Evolutionary conservation across 2,797 vertebrate species (phyloP).

Genomic region (Rhinogobio ventralis): DNA sequence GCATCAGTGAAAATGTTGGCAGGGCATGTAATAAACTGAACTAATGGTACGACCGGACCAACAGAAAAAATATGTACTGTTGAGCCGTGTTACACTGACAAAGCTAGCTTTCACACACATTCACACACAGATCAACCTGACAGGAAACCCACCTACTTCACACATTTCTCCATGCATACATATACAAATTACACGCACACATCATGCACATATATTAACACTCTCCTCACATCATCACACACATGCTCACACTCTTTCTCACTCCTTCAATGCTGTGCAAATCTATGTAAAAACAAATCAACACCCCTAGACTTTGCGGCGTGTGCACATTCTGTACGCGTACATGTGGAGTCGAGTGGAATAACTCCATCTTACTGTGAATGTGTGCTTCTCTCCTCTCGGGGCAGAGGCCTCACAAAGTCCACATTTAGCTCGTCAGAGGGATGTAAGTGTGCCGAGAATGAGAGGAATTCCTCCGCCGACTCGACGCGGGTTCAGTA

Average conservation of each 20-base stretch:
- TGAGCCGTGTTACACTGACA: not conserved
- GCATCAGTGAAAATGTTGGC: not conserved
- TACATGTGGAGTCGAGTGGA: conserved; percentile 65
- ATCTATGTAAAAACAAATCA: conserved; percentile 35
- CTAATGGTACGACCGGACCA: not conserved
- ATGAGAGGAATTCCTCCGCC: conserved; percentile 75
- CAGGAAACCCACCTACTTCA: conserved; percentile 31
- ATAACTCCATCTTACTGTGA: conserved; percentile 66
- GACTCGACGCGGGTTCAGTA: conserved; percentile 61
- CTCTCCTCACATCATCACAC: conserved; percentile 17
- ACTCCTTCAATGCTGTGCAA: conserved; percentile 20
- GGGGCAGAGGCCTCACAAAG: conserved; percentile 71
- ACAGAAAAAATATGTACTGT: not conserved
- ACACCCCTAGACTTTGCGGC: conserved; percentile 37
- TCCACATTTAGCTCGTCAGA: conserved; percentile 74
- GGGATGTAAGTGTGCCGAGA: conserved; percentile 73
- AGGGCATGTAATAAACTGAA: not conserved
- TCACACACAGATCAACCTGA: conserved; percentile 52
- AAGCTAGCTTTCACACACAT: conserved; percentile 52
- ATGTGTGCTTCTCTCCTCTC: conserved; percentile 72
- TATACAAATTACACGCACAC: conserved; percentile 12
- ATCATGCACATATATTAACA: conserved; percentile 27
- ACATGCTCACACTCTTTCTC: conserved; percentile 1
- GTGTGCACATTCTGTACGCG: conserved; percentile 44
- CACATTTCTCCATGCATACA: conserved; percentile 10